A percentile compares a stretch with the other conserved stretches of the same genome.
These are phyloP conservation scores for Forbesichthys papilliferus DNA, from an alignment of 2,113 vertebrate species.

Conservation along the genomic window DNA sequence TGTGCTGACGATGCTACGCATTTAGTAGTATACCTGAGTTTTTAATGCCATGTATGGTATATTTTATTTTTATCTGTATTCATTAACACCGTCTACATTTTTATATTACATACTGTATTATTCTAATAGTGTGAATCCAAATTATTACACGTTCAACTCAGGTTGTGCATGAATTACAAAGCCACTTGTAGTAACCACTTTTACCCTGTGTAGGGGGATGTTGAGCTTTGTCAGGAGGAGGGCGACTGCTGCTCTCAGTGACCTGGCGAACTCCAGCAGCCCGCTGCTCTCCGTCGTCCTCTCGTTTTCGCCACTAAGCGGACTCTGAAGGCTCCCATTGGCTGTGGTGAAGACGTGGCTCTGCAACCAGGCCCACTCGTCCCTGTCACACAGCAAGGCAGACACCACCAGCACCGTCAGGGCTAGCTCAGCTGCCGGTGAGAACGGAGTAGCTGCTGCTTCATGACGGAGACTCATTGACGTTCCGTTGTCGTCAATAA, in stretches of 20 bases:
- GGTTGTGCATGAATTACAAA: background rate
- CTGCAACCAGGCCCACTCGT: slow-evolving; percentile 80
- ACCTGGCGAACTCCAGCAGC: slow-evolving; percentile 62
- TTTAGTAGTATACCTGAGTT: too few relatives aligned
- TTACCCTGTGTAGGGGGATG: slow-evolving; percentile 79
- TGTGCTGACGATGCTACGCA: too few relatives aligned
- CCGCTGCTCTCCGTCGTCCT: slow-evolving; percentile 51
- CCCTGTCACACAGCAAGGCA: slow-evolving; percentile 52
- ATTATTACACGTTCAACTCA: background rate
- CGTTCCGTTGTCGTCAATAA: too few relatives aligned
- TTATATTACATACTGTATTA: too few relatives aligned
- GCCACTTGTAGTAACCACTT: background rate
- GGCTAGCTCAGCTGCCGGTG: too few relatives aligned
- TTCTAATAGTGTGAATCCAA: too few relatives aligned
- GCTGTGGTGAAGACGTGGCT: slow-evolving; percentile 60
- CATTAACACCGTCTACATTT: too few relatives aligned
- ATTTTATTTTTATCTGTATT: too few relatives aligned
- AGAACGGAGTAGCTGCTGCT: too few relatives aligned
- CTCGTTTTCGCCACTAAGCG: slow-evolving; percentile 45
- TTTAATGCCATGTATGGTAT: too few relatives aligned
- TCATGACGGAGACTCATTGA: too few relatives aligned
- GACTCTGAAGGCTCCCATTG: slow-evolving; percentile 43
- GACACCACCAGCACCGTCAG: too few relatives aligned
- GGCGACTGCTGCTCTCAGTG: slow-evolving; percentile 69
- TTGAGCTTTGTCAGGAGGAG: slow-evolving; percentile 77